Percentiles rank a stretch among this genome's conserved stretches.
phyloP scores from a whole-genome alignment of 2,113 vertebrate genomes.

The Riparia riparia region DNA sequence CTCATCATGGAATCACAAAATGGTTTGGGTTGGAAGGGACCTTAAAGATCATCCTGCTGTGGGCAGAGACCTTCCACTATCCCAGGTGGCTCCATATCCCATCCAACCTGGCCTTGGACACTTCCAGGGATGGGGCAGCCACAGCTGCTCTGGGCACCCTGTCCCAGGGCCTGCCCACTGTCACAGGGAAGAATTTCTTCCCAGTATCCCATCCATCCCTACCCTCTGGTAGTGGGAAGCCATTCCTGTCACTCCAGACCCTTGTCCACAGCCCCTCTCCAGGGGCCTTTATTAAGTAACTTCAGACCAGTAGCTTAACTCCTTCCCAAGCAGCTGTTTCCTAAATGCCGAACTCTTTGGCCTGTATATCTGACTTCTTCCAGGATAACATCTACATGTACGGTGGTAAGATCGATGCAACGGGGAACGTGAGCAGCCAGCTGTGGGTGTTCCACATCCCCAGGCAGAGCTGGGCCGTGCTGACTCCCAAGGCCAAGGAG shows the following conservation, averaged over 20 bases:
- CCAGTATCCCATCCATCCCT: fast-evolving
- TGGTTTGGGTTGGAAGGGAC: not conserved
- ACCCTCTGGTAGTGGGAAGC: not conserved
- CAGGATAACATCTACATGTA: conserved; percentile 97
- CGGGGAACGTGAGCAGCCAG: conserved; percentile 92
- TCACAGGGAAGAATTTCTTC: fast-evolving
- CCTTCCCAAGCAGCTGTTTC: not conserved
- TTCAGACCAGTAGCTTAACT: not conserved
- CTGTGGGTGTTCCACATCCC: conserved; percentile 91
- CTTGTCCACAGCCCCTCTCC: not conserved
- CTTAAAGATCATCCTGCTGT: not conserved
- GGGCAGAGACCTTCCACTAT: not conserved
- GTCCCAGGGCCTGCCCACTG: fast-evolving
- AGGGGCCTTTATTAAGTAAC: not conserved
- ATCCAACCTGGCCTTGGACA: not conserved
- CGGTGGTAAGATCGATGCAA: conserved; percentile 93
- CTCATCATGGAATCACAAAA: not conserved
- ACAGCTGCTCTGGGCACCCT: not conserved
- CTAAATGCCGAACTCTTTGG: not conserved
- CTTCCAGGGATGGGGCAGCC: not conserved
- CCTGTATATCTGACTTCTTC: not conserved
- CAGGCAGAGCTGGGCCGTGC: conserved; percentile 86
- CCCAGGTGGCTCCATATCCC: not conserved
- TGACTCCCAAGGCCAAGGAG: conserved; percentile 82
- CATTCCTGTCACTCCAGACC: not conserved